Conservation (phyloP, 2,888 invertebrate genomes). For the Thymelicus sylvestris region DNA sequence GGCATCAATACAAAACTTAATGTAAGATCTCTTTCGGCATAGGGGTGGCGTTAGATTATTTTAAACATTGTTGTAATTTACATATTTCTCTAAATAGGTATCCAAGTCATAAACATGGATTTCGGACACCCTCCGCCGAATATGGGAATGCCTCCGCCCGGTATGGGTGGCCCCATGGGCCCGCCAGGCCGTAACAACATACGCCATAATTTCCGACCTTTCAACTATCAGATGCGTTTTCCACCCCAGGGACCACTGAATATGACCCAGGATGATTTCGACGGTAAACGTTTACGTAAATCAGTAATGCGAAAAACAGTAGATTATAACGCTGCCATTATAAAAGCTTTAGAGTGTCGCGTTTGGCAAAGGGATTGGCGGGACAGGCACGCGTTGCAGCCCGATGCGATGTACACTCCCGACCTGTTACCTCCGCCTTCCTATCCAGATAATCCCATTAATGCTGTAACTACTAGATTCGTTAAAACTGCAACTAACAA, state of each 20-base stretch:
- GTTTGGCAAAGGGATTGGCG: slow-evolving; percentile 97
- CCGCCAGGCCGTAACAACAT: slow-evolving; percentile 75
- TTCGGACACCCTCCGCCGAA: slow-evolving; percentile 79
- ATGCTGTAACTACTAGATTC: slow-evolving; percentile 97
- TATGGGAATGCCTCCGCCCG: slow-evolving; percentile 75
- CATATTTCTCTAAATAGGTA: slow-evolving; percentile 78
- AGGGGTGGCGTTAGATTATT: slow-evolving; percentile 29
- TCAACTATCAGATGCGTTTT: slow-evolving; percentile 80
- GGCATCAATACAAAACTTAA: slow-evolving; percentile 40
- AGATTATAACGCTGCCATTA: slow-evolving; percentile 98
- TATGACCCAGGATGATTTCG: slow-evolving; percentile 95
- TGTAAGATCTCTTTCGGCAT: slow-evolving; percentile 7
- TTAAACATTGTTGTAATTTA: slow-evolving; percentile 54
- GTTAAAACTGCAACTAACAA: slow-evolving; percentile 99
- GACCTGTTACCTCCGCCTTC: slow-evolving; percentile 97
- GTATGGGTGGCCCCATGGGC: slow-evolving; percentile 62
- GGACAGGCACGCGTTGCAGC: slow-evolving; percentile 95
- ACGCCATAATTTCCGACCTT: slow-evolving; percentile 80
- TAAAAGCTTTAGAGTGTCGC: slow-evolving; percentile 95
- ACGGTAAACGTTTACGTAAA: slow-evolving; percentile 97
- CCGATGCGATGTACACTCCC: slow-evolving; percentile 97
- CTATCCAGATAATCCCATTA: slow-evolving; percentile 97
- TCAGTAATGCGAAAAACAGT: slow-evolving; percentile 99
- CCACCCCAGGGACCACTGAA: slow-evolving; percentile 85
- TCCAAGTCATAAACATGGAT: slow-evolving; percentile 77